Percentiles rank a stretch among this genome's conserved stretches.
Evolutionary conservation across 2,888 invertebrate species (phyloP).

Genomic region (Chymomyza amoena): DNA sequence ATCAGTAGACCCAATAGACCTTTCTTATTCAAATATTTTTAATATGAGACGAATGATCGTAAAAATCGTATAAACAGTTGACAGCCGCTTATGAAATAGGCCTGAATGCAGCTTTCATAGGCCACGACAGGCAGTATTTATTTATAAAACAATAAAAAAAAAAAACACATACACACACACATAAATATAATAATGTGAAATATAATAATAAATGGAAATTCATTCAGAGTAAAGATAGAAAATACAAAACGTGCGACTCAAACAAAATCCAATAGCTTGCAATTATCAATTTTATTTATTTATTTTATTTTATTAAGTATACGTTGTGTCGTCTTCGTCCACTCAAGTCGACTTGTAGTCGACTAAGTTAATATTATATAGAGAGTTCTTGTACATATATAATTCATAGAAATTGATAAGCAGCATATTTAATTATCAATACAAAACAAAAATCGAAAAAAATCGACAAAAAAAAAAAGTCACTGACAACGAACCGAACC

Average conservation of each 20-base stretch:
- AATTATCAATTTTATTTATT: slow-evolving; percentile 34
- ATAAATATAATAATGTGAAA: slow-evolving; percentile 19
- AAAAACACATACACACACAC: not conserved
- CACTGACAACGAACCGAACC: not conserved
- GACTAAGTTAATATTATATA: not conserved
- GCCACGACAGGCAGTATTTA: slow-evolving; percentile 12
- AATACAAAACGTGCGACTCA: slow-evolving; percentile 24
- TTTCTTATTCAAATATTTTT: not conserved
- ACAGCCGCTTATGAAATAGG: slow-evolving; percentile 61
- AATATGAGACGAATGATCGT: slow-evolving; percentile 23
- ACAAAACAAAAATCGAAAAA: slow-evolving; percentile 19
- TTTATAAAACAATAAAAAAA: slow-evolving; percentile 13
- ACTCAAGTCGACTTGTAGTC: not conserved
- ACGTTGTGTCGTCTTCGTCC: slow-evolving; percentile 32
- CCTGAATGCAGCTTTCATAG: slow-evolving; percentile 41
- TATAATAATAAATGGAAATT: slow-evolving; percentile 43
- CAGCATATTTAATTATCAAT: slow-evolving; percentile 50
- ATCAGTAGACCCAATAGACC: not conserved
- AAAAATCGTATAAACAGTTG: slow-evolving; percentile 67
- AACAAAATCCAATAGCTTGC: slow-evolving; percentile 42
- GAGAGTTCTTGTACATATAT: slow-evolving; percentile 6
- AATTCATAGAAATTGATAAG: slow-evolving; percentile 48
- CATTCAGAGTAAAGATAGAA: slow-evolving; percentile 55
- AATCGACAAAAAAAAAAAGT: not conserved
- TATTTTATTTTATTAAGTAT: slow-evolving; percentile 49